Evolutionary conservation across 2,113 vertebrate genomes (phyloP).

Genomic region (Charina bottae): DNA sequence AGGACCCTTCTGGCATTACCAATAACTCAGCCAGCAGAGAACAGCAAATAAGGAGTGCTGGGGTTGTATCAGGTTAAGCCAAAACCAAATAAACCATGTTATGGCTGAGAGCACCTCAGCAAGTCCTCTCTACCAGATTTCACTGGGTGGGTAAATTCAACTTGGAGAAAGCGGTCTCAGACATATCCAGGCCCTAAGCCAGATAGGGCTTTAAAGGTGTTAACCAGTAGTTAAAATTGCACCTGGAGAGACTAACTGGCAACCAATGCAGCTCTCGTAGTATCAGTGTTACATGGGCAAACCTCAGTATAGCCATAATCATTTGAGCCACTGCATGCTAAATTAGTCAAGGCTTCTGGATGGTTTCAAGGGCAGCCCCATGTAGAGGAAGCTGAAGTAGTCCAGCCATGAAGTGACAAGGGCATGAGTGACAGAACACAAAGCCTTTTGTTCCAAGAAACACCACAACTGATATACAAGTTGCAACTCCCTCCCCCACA

Average conservation of each 20-base stretch:
- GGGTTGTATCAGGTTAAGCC: not conserved
- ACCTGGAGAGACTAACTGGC: not conserved
- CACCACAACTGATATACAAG: too few relatives aligned
- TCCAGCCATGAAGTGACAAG: too few relatives aligned
- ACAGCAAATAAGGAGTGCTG: not conserved
- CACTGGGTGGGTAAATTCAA: not conserved
- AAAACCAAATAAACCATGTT: not conserved
- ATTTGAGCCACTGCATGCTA: too few relatives aligned
- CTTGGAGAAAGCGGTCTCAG: not conserved
- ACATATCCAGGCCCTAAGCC: not conserved
- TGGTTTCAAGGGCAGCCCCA: too few relatives aligned
- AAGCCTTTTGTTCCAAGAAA: too few relatives aligned
- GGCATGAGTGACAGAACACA: too few relatives aligned
- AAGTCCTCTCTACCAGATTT: not conserved
- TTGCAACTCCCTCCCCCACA: too few relatives aligned
- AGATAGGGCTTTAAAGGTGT: not conserved
- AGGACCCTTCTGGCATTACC: not conserved
- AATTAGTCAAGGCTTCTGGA: too few relatives aligned
- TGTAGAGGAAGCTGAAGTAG: too few relatives aligned
- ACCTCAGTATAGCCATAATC: too few relatives aligned
- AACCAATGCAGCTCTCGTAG: not conserved
- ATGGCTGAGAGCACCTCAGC: not conserved
- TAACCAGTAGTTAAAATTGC: not conserved
- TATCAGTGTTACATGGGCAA: too few relatives aligned
- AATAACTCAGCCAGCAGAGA: not conserved